Evolutionary conservation across 2,888 invertebrate species (phyloP).

Genomic region (Drosophila quasianomalipes): DNA sequence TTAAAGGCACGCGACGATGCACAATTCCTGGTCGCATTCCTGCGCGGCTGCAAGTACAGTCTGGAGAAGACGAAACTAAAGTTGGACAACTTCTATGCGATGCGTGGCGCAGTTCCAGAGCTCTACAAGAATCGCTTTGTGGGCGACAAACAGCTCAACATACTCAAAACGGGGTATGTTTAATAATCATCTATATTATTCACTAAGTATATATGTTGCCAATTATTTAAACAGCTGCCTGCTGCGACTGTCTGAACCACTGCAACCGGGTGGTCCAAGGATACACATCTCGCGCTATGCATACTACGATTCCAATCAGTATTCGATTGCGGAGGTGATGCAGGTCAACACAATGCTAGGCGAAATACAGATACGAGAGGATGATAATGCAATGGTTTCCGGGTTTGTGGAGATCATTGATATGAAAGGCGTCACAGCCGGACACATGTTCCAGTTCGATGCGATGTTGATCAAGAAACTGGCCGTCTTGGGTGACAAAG

Average conservation of each 20-base stretch:
- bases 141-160: conserved; percentile 77
- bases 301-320: conserved; percentile 86
- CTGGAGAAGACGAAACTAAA: conserved; percentile 87
- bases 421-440: conserved; percentile 87
- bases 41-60: conserved; percentile 87
- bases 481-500: conserved; percentile 87
- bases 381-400: conserved; percentile 88
- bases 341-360: conserved; percentile 88
- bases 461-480: conserved; percentile 88
- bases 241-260: conserved; percentile 81
- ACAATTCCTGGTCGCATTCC: conserved; percentile 86
- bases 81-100: conserved; percentile 87
- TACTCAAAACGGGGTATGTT: conserved; percentile 82
- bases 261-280: conserved; percentile 86
- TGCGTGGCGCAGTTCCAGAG: conserved; percentile 87
- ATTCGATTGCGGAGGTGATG: conserved; percentile 86
- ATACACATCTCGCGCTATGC: conserved; percentile 87
- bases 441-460: conserved; percentile 87
- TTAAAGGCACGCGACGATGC: conserved; percentile 85
- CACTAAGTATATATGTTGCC: background rate
- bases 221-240: conserved; percentile 66
- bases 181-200: background rate
- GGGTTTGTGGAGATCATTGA: conserved; percentile 88
- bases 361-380: conserved; percentile 88
- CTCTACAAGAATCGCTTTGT: conserved; percentile 86